These are phyloP conservation scores for Gephyroberyx darwinii DNA, from an alignment of 2,797 vertebrate genomes.

Conservation along the genomic window DNA sequence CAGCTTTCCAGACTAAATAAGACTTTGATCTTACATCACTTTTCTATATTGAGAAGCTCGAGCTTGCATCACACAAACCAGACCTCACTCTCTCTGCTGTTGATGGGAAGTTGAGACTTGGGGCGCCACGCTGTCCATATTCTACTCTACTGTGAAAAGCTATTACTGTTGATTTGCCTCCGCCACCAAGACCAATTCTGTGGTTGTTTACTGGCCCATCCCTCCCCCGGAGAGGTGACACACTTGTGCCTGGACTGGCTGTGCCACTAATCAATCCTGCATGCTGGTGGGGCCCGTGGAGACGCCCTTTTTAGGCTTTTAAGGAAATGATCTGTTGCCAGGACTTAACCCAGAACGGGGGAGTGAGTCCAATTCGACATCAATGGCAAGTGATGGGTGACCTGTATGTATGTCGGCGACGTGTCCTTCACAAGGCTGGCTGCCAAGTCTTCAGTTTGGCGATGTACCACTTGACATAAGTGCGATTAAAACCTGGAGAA, in stretches of 20 bases:
- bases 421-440: constrained; percentile 30
- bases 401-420: constrained; percentile 41
- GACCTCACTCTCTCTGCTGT: background rate
- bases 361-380: constrained; percentile 56
- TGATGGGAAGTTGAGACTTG: background rate
- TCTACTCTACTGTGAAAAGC: constrained; percentile 55
- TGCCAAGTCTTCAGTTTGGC: constrained; percentile 32
- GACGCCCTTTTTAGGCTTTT: constrained; percentile 60
- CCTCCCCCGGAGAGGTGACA: constrained; percentile 70
- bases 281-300: constrained; percentile 35
- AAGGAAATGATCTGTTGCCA: constrained; percentile 56
- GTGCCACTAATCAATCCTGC: constrained; percentile 73
- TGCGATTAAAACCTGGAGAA: constrained; percentile 11
- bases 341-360: constrained; percentile 46
- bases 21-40: constrained; percentile 1
- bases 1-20: background rate
- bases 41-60: constrained; percentile 3
- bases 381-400: constrained; percentile 29
- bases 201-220: constrained; percentile 60
- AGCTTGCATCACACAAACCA: constrained; percentile 12
- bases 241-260: constrained; percentile 68
- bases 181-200: constrained; percentile 46
- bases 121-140: constrained; percentile 13
- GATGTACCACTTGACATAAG: constrained; percentile 1
- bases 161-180: constrained; percentile 59